Evolutionary conservation across 2,113 vertebrate genomes (phyloP).

Genomic region (Nanorana parkeri): DNA sequence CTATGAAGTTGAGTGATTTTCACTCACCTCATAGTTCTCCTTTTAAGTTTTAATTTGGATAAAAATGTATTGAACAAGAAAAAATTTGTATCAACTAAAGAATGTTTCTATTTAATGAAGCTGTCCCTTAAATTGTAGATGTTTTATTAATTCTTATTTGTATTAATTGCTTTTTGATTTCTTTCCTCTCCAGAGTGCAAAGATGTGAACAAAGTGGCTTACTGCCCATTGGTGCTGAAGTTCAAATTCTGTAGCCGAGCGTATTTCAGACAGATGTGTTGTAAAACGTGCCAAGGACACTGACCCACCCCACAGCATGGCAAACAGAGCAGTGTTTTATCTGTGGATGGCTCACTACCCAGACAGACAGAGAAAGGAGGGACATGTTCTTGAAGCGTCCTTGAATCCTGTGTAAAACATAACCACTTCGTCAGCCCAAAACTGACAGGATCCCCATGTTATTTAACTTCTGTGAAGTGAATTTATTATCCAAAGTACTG

Average conservation of each 20-base stretch:
- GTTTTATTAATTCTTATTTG: neutral
- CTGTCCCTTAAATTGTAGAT: too few relatives aligned
- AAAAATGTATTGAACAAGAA: too few relatives aligned
- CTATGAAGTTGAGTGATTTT: too few relatives aligned
- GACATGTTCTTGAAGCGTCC: conserved; percentile 67
- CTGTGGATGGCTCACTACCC: conserved; percentile 69
- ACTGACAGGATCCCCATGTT: conserved; percentile 90
- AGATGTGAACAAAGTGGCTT: conserved; percentile 99
- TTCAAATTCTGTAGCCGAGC: conserved; percentile 99
- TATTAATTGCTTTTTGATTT: conserved; percentile 62
- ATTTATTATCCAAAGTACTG: conserved; percentile 95
- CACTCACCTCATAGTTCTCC: too few relatives aligned
- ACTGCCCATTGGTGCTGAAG: conserved; percentile 98
- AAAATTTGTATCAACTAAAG: too few relatives aligned
- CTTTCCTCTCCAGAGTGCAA: conserved; percentile 88
- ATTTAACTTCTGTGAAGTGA: conserved; percentile 99
- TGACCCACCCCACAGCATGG: conserved; percentile 73
- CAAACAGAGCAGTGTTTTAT: conserved; percentile 72
- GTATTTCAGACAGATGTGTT: conserved; percentile 99
- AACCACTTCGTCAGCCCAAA: conserved; percentile 95
- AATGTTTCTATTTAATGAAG: too few relatives aligned
- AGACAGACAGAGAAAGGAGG: conserved; percentile 71
- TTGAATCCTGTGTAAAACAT: conserved; percentile 87
- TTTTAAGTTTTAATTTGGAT: too few relatives aligned
- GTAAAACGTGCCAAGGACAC: conserved; percentile 99